Evolutionary conservation across 2,797 vertebrate species (phyloP), one percentile per base, ranked within the genome.

Genomic region (Chrysocyon brachyurus): DNA sequence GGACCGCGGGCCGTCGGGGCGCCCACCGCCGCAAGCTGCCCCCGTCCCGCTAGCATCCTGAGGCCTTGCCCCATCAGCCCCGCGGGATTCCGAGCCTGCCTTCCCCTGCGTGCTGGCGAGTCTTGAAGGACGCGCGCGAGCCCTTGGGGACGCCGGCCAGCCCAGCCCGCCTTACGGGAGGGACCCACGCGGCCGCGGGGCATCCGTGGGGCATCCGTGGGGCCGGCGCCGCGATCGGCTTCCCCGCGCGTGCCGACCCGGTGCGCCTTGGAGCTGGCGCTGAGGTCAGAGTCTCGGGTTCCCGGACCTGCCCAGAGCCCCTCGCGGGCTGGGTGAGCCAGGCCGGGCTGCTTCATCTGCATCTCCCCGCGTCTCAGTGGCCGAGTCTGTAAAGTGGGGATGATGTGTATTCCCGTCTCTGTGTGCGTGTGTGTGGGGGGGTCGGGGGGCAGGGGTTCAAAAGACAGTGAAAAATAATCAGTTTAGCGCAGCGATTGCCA

Each of bases 91-190:
- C 6, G 36, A 93, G 70, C 36, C 46, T 56, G 40, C 72, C 57
- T 70, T 66, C 81, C n/a, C 31, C 81, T 64, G 66, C 12, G 9
- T 68, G 82, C 63, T 52, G 86, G 79, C 94, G 87, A 86, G 52
- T 77, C 92, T 81, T 85, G 97, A 96, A 97, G 97, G 97, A 88
- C 96, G 64, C 61, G 40, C 36, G 19, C 10, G 22, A 96, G 79
- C 93, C 95, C 93, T 91, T 72, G 95, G 91, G 94, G 68, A 96
- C 59, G 21, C 84, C 84, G 57, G 77, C 88, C 83, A 70, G 36
- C 70, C 3, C 28, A 5, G 36, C 36, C 36, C 36, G 36, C 36
- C 36, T 36, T 4, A 36, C 36, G 33, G 33, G 33, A 64, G 88
- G 88, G 70, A 79, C 49, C 85, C 77, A 52, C 61, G 70, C 73